Evolutionary conservation across 2,888 invertebrate species (phyloP).

Genomic region (Ormyrus rosae): DNA sequence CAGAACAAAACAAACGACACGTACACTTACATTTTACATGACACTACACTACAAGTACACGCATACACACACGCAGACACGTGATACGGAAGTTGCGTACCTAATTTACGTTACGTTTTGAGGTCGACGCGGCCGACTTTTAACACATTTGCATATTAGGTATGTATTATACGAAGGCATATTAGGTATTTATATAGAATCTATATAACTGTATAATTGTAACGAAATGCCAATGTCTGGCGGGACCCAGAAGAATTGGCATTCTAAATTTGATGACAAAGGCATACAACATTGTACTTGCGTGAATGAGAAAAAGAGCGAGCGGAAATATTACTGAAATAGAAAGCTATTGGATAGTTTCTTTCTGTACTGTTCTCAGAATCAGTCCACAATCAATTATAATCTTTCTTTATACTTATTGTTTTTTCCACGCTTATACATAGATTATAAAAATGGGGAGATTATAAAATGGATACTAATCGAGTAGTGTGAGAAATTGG

Average conservation of each 20-base stretch:
- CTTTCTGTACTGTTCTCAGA: constrained; percentile 20
- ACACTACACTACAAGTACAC: constrained; percentile 11
- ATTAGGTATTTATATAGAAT: constrained; percentile 76
- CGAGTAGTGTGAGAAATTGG: constrained; percentile 36
- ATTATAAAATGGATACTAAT: background rate
- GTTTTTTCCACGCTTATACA: constrained; percentile 31
- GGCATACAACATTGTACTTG: constrained; percentile 38
- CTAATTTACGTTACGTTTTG: constrained; percentile 69
- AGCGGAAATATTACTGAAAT: constrained; percentile 6
- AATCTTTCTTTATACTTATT: background rate
- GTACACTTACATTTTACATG: background rate
- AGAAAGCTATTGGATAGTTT: constrained; percentile 40
- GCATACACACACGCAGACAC: constrained; percentile 18
- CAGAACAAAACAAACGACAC: constrained; percentile 18
- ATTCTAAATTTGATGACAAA: constrained; percentile 57
- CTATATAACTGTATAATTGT: constrained; percentile 75
- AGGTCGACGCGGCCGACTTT: constrained; percentile 70
- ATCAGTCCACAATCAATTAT: constrained; percentile 38
- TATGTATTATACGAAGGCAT: constrained; percentile 75
- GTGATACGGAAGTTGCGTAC: constrained; percentile 61
- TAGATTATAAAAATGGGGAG: constrained; percentile 20
- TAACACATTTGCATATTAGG: constrained; percentile 74
- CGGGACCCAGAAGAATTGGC: constrained; percentile 65
- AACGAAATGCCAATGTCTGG: constrained; percentile 74
- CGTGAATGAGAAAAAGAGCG: constrained; percentile 33